A percentile compares a stretch with the other conserved stretches of the same genome.
phyloP scores from a whole-genome alignment of 2,888 invertebrate genomes.

The Drosophila diplacantha region DNA sequence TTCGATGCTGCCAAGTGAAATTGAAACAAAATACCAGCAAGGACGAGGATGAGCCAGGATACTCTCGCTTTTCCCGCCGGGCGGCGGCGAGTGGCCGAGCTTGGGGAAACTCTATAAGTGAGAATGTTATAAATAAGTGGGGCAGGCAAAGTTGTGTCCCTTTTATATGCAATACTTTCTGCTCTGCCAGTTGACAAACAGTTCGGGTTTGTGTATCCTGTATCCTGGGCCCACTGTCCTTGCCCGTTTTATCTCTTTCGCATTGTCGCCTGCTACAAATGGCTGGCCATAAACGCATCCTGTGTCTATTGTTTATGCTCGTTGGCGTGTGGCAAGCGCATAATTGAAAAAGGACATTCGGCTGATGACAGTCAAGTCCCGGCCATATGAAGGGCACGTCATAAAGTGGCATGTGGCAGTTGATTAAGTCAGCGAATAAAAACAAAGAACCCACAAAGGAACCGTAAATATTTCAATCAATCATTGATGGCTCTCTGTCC shows the following conservation, averaged over 20 bases:
- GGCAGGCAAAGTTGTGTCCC: conserved; percentile 46
- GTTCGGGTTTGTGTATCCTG: conserved; percentile 47
- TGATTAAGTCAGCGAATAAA: conserved; percentile 53
- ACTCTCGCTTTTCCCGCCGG: conserved; percentile 54
- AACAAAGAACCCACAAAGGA: conserved; percentile 32
- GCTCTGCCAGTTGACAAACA: conserved; percentile 55
- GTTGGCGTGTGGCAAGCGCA: conserved; percentile 64
- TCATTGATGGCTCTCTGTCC: conserved; percentile 17
- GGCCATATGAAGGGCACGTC: conserved; percentile 53
- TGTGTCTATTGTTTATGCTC: conserved; percentile 69
- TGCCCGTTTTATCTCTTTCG: conserved; percentile 42
- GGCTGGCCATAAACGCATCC: conserved; percentile 70
- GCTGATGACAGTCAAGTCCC: conserved; percentile 47
- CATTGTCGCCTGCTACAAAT: conserved; percentile 59
- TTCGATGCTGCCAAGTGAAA: conserved; percentile 66
- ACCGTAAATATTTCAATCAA: conserved; percentile 40
- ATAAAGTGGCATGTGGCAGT: conserved; percentile 50
- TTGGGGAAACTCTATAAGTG: conserved; percentile 54
- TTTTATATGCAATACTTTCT: conserved; percentile 56
- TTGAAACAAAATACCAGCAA: conserved; percentile 65
- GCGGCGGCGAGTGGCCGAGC: conserved; percentile 12
- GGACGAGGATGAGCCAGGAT: conserved; percentile 31
- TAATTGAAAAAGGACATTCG: conserved; percentile 71
- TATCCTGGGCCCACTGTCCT: conserved; percentile 21
- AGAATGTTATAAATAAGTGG: conserved; percentile 70